Conservation (phyloP, 2,888 invertebrate species). For the Mythimna ferrago region DNA sequence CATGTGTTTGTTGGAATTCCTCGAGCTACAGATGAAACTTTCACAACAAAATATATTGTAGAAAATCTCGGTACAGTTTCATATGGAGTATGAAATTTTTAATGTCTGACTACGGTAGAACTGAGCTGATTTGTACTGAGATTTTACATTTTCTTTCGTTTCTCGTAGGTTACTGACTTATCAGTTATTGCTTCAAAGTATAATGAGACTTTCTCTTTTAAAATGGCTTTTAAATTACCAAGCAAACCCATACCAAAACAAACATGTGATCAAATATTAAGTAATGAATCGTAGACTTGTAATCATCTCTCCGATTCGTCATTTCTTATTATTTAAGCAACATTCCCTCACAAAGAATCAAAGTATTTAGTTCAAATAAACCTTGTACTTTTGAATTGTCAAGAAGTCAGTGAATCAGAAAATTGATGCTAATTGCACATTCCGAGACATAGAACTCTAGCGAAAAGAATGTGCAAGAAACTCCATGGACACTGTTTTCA, state of each 20-base stretch:
- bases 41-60: slow-evolving; percentile 54
- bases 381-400: too few relatives aligned
- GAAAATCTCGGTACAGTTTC: slow-evolving; percentile 18
- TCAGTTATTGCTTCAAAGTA: too few relatives aligned
- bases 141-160: neutral
- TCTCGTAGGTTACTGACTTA: neutral
- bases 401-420: too few relatives aligned
- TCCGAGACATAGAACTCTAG: too few relatives aligned
- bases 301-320: neutral
- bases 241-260: neutral
- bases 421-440: too few relatives aligned
- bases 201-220: neutral
- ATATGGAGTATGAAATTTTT: neutral
- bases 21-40: slow-evolving; percentile 37
- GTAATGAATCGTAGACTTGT: neutral
- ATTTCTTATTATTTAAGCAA: neutral
- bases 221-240: neutral
- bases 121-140: neutral
- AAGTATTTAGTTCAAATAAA: too few relatives aligned
- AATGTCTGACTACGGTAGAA: neutral
- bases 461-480: too few relatives aligned
- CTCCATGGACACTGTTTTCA: too few relatives aligned
- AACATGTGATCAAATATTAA: neutral
- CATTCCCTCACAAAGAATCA: neutral
- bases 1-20: slow-evolving; percentile 38